Base-by-base conservation (phyloP, 2,888 invertebrate genomes). In the Sceliomorpha sp. region DNA sequence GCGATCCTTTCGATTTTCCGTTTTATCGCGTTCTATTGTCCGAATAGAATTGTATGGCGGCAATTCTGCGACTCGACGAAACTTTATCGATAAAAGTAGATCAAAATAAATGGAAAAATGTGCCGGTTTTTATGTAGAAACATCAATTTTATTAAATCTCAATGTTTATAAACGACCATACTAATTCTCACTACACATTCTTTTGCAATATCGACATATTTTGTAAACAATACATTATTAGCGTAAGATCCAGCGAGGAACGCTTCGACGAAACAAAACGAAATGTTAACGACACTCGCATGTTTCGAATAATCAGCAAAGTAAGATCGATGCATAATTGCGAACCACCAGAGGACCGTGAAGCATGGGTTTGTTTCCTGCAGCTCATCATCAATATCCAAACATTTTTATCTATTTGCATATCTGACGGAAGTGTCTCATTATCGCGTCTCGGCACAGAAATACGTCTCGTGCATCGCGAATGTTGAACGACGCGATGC, bases 391-490 rank as follows among this genome's bases (percentile, higher is more conserved):
- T 42, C 32, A 31, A 20, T 12, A 7, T 29, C 13, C 10, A n/a
- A 32, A 32, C 32, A 12, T 13, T 20, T 20, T 37, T 20, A 10
- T 15, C 29, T 31, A 9, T 51, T 20, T 40, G 40, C 15, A 15
- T 40, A 24, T 17, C 15, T 39, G 55, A 53, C 73, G 76, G 76
- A 77, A 75, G 69, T 42, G 9, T 29, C 13, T 63, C 67, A 73
- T 76, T 70, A 76, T 73, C 56, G 50, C 50, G 45, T 74, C 70
- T 69, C 34, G 13, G 31, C 31, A n/a, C n/a, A n/a, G n/a, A n/a
- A n/a, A n/a, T n/a, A n/a, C n/a, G 15, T 5, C 17, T 15, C 37
- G 45, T 45, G 51, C 48, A 29, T 39, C 44, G 32, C 34, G 66
- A 70, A 70, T 68, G 53, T 42, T 51, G 45, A 58, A 53, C 10